These are phyloP conservation scores for Eulemur rufifrons DNA, from an alignment of 2,113 vertebrate genomes.

Conservation along the genomic window DNA sequence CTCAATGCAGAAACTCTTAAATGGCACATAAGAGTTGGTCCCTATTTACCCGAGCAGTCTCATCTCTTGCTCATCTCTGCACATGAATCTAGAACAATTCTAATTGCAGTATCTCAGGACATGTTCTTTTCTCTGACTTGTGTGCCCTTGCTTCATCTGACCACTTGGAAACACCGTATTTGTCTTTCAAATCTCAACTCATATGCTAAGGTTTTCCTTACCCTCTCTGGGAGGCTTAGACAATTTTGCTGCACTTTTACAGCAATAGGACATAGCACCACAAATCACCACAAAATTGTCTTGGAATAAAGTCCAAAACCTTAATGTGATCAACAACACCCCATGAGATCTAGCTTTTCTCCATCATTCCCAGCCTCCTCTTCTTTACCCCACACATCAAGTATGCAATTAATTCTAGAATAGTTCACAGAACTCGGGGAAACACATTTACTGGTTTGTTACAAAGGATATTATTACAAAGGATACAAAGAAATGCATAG, in stretches of 20 bases:
- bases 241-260: neutral
- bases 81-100: neutral
- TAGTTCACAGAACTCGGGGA: neutral
- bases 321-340: neutral
- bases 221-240: neutral
- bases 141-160: neutral
- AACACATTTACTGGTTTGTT: neutral
- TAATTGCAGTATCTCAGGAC: neutral
- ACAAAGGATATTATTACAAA: neutral
- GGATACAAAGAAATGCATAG: neutral
- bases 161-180: neutral
- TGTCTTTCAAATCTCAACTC: neutral
- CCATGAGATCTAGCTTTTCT: neutral
- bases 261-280: neutral
- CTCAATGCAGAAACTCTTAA: neutral
- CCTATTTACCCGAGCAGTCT: neutral
- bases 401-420: neutral
- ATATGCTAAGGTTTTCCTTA: neutral
- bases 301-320: neutral
- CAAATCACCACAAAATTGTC: neutral
- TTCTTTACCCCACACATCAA: neutral
- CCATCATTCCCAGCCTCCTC: too few relatives aligned
- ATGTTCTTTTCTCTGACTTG: neutral
- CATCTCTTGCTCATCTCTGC: neutral
- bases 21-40: too few relatives aligned